Conservation (phyloP, 2,113 vertebrate genomes). For the Thunnus thynnus region DNA sequence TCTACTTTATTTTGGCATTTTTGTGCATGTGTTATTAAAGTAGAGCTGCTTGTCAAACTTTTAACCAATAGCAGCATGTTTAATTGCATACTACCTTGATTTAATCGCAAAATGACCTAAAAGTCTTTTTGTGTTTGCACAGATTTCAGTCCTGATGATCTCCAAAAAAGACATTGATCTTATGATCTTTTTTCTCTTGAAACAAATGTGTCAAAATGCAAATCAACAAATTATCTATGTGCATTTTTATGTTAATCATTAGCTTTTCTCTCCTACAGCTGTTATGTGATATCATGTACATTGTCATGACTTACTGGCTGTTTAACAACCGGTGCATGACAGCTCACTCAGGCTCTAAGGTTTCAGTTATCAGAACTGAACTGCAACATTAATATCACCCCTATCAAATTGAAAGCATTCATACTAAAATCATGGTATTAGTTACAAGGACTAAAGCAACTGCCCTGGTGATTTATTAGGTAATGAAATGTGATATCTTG, state of each 20-base stretch:
- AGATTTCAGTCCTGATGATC: background rate
- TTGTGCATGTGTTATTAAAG: too few species aligned
- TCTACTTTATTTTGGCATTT: background rate
- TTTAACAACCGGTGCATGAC: conserved; percentile 51
- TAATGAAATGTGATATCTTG: conserved; percentile 40
- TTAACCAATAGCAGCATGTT: background rate
- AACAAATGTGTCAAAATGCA: background rate
- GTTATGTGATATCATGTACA: background rate
- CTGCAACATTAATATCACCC: conserved; percentile 28
- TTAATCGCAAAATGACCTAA: too few species aligned
- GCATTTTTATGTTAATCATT: conserved; percentile 6
- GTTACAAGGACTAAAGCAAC: conserved; percentile 33
- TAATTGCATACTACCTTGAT: background rate
- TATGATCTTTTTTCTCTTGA: background rate
- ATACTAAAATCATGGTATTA: conserved; percentile 25
- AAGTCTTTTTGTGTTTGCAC: background rate
- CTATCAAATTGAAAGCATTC: conserved; percentile 54
- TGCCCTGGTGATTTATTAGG: conserved; percentile 58
- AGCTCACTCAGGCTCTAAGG: conserved; percentile 37
- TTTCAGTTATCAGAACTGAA: conserved; percentile 41
- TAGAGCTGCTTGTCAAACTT: too few species aligned
- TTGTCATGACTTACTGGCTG: conserved; percentile 29
- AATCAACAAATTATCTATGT: background rate
- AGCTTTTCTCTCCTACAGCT: conserved; percentile 19
- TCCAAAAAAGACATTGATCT: background rate